These are phyloP conservation scores for Drosophila mimetica DNA, from an alignment of 2,888 invertebrate genomes.

Conservation along the genomic window DNA sequence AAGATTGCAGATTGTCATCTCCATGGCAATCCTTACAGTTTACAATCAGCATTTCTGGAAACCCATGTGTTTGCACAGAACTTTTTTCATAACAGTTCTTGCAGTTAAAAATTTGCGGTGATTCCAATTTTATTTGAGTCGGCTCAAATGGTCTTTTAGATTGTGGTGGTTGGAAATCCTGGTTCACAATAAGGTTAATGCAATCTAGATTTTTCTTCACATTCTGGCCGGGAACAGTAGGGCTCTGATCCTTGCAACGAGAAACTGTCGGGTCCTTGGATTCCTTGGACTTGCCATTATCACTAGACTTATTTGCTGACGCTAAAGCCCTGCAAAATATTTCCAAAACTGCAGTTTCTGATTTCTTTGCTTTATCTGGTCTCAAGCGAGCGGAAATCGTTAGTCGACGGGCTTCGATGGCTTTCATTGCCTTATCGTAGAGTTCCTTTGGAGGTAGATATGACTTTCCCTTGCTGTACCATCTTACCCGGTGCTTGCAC, in stretches of 20 bases:
- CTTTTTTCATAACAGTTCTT: neutral
- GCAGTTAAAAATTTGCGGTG: conserved; percentile 3
- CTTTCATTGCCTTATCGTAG: neutral
- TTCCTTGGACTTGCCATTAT: neutral
- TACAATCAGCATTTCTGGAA: neutral
- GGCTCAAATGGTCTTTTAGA: neutral
- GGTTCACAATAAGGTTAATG: neutral
- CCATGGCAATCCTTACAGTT: neutral
- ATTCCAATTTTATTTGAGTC: rapidly evolving
- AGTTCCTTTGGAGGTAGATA: neutral
- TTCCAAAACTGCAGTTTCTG: conserved; percentile 9
- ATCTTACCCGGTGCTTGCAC: conserved; percentile 5
- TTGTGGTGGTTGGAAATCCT: neutral
- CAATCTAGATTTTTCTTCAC: neutral
- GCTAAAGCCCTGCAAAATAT: neutral
- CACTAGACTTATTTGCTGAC: neutral
- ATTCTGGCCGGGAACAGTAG: neutral
- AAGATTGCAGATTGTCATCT: neutral
- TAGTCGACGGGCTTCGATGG: neutral
- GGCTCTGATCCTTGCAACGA: neutral
- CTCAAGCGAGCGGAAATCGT: neutral
- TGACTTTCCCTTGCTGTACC: conserved; percentile 1
- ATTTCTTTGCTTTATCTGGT: neutral
- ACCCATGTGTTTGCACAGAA: neutral
- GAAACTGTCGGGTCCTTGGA: too few relatives aligned